These are phyloP conservation scores for Cryptus armator DNA, from an alignment of 2,888 invertebrate species.

Conservation along the genomic window DNA sequence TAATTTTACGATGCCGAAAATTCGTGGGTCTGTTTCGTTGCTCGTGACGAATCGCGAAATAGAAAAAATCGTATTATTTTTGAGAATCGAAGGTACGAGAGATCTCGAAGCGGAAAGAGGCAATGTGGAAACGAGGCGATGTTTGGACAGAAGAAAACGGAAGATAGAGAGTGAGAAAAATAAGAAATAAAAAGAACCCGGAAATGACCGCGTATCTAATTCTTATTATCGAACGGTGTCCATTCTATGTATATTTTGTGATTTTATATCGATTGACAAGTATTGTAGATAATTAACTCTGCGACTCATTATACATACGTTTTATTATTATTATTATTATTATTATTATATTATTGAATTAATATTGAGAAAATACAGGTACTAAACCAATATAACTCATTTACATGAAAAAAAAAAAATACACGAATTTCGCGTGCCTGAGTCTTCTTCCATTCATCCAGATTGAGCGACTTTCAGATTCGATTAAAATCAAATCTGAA, in stretches of 20 bases:
- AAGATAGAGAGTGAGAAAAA: constrained; percentile 27
- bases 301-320: constrained; percentile 80
- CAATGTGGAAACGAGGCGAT: constrained; percentile 16
- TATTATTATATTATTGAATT: constrained; percentile 75
- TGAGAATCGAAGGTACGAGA: constrained; percentile 32
- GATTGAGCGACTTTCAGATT: constrained; percentile 17
- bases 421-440: constrained; percentile 41
- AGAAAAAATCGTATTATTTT: constrained; percentile 23
- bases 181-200: constrained; percentile 4
- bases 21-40: constrained; percentile 27
- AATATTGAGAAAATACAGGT: constrained; percentile 75
- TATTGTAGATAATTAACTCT: constrained; percentile 84
- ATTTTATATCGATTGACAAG: constrained; percentile 84
- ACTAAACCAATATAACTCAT: constrained; percentile 75
- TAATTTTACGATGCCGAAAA: constrained; percentile 1
- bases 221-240: constrained; percentile 74
- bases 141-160: constrained; percentile 24
- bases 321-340: constrained; percentile 78
- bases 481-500: neutral
- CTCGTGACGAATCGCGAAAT: neutral
- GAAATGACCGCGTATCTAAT: constrained; percentile 54
- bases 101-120: constrained; percentile 21
- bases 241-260: constrained; percentile 85
- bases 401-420: constrained; percentile 57
- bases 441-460: constrained; percentile 47